phyloP scores from a whole-genome alignment of 2,888 invertebrate species.

The Pristionchus japonicus region DNA sequence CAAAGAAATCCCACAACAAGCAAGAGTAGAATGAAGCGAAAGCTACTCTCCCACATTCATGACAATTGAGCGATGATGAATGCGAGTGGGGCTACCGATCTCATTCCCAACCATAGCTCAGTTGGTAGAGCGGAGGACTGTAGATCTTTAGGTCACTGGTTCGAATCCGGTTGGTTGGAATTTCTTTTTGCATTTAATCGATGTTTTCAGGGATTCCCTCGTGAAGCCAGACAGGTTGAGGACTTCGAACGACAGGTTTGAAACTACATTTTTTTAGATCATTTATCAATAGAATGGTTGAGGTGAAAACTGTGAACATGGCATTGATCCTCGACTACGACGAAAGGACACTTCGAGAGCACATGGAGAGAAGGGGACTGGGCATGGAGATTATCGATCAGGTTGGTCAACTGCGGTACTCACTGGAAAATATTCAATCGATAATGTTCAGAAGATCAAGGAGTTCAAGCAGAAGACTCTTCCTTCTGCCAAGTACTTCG shows the following conservation, averaged over 20 bases:
- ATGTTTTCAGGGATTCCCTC: constrained; percentile 65
- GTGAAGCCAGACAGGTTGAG: constrained; percentile 74
- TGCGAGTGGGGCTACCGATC: not conserved
- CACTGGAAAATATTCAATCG: no score
- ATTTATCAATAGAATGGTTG: not conserved
- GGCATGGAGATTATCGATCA: constrained; percentile 65
- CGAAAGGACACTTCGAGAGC: constrained; percentile 71
- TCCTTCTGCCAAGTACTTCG: constrained; percentile 75
- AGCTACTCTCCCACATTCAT: not conserved
- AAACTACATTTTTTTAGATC: not conserved
- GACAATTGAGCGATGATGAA: not conserved
- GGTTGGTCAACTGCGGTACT: no score
- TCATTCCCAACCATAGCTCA: constrained; percentile 49
- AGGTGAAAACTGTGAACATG: constrained; percentile 70
- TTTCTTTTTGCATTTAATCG: not conserved
- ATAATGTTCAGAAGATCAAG: constrained; percentile 40
- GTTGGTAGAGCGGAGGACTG: constrained; percentile 53
- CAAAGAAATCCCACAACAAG: not conserved
- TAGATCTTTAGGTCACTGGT: constrained; percentile 48
- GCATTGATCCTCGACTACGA: constrained; percentile 75
- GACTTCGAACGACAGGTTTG: constrained; percentile 74
- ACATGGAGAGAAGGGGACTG: constrained; percentile 71
- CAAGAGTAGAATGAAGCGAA: not conserved
- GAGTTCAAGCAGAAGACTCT: constrained; percentile 74
- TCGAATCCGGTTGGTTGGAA: constrained; percentile 47